Evolutionary conservation across 2,888 invertebrate species (phyloP), one percentile per base, ranked within the genome.

Genomic region (Ichneumoninae sp.): DNA sequence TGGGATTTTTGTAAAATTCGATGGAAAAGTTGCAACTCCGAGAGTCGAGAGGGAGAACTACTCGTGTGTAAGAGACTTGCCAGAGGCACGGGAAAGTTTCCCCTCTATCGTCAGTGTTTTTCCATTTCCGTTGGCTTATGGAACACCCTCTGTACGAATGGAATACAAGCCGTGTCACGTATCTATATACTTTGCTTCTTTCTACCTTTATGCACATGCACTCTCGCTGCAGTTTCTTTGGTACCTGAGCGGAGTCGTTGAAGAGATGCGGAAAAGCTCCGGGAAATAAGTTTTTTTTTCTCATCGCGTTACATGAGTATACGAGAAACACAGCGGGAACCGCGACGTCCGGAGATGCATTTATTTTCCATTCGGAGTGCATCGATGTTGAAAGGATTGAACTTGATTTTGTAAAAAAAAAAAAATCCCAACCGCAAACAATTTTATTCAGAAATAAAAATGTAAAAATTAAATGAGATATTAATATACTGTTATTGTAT

Each of bases 101-200:
- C 13, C 19, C 16, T 50, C 22, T 16, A 40, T 68, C 50, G 50
- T 69, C 69, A 10, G 50, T 69, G 69, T 16, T 69, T 69, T 50
- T 26, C 47, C 69, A 44, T 47, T 69, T 69, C 50, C 69, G n/a
- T 69, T 50, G 69, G 30, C 50, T 69, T 52, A 52, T n/a, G 30
- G 69, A 69, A 30, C 47, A 7, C 16, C 30, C 57, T 10, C 3
- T 10, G 26, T 6, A 57, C n/a, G 30, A 52, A 50, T 52, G 30
- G 33, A 69, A 69, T 69, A 50, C 22, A 50, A 30, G 30, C 30
- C 19, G 19, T 50, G 26, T 50, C 22, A 16, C 69, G 47, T 69
- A 50, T 69, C 30, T 22, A 69, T 22, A 69, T 8, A 69, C 69
- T 69, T 19, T n/a, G 50, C 13, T 69, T 69, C 50, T n/a, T 50